Evolutionary conservation across 2,113 vertebrate genomes (phyloP), one percentile per base, ranked within the genome.

Genomic region (Tauraco erythrolophus): DNA sequence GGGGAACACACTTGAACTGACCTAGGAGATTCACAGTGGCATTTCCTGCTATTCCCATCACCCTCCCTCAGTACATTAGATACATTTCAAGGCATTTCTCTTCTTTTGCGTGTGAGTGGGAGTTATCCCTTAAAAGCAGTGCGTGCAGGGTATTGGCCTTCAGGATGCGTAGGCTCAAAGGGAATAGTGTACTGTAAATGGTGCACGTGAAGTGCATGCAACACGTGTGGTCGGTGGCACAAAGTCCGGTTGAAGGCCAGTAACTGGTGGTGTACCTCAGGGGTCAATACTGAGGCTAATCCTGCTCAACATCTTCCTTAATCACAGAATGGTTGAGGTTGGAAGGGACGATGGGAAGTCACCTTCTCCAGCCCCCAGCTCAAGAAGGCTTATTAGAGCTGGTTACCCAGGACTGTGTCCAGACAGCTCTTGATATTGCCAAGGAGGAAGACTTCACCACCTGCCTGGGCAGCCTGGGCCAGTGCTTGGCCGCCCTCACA

Each of bases 171-270:
- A 43, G 46, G 4, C 75, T 31, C 21, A 17, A 7, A 5, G 24
- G 37, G 33, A 39, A 1, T 15, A 14, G 43, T 1, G 31, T 22
- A 5, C 14, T 3, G 13, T 25, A 4, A 5, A 7, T 30, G 28
- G 43, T 22, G 28, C n/a, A 1, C 1, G 6, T 68, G 53, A 39
- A n/a, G 19, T 5, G 6, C 25, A 8, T 7, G 24, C 24, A n/a
- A 4, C 31, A 2, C 1, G 0, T 17, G 11, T 25, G 28, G n/a
- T 25, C 46, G 31, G 68, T 18, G n/a, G 21, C 46, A 27, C 2
- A 1, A 31, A 13, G 24, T 46, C 75, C 18, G 6, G 11, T 9
- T 71, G 33, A 65, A 53, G 24, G 17, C 39, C 89, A 66, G 14
- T 24, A 66, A 18, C 33, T 33, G 19, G 41, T 10, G n/a, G n/a